phyloP scores from a whole-genome alignment of 2,113 vertebrate species.

The Donacobius atricapilla region DNA sequence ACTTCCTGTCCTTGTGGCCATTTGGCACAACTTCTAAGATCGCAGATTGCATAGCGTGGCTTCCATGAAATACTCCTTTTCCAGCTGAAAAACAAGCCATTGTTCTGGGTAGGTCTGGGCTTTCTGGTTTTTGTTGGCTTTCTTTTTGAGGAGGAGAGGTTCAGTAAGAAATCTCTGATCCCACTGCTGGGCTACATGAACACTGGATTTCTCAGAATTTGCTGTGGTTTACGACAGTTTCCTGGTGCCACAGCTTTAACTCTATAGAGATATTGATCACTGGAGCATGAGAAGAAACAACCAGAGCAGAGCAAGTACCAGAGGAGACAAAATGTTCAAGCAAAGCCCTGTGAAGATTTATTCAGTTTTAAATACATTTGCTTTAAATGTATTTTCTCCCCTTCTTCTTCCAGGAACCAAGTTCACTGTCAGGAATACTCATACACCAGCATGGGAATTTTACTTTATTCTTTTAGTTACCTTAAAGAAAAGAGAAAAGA shows the following conservation, averaged over 20 bases:
- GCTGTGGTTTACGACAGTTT: not conserved
- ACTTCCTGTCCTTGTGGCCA: not conserved
- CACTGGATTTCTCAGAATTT: not conserved
- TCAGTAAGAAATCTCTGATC: not conserved
- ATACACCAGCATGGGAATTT: not conserved
- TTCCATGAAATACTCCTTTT: not conserved
- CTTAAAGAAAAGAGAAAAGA: not conserved
- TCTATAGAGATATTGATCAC: not conserved
- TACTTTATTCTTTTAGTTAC: not conserved
- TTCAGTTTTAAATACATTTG: slow-evolving; percentile 39
- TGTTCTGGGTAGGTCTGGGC: not conserved
- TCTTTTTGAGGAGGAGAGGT: not conserved
- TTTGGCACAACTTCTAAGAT: not conserved
- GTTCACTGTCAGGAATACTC: slow-evolving; percentile 17
- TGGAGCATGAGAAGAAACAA: not conserved
- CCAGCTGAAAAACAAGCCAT: not conserved
- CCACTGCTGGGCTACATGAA: not conserved
- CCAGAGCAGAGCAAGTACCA: not conserved
- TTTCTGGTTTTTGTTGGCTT: not conserved
- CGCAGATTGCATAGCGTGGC: fast-evolving
- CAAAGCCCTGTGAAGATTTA: not conserved
- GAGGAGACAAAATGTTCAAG: slow-evolving; percentile 9
- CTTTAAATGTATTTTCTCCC: slow-evolving; percentile 38
- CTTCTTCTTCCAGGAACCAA: slow-evolving; percentile 43
- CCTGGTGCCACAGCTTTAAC: not conserved